Base-by-base conservation (phyloP, 2,888 invertebrate genomes). In the Masnerella sp. region DNA sequence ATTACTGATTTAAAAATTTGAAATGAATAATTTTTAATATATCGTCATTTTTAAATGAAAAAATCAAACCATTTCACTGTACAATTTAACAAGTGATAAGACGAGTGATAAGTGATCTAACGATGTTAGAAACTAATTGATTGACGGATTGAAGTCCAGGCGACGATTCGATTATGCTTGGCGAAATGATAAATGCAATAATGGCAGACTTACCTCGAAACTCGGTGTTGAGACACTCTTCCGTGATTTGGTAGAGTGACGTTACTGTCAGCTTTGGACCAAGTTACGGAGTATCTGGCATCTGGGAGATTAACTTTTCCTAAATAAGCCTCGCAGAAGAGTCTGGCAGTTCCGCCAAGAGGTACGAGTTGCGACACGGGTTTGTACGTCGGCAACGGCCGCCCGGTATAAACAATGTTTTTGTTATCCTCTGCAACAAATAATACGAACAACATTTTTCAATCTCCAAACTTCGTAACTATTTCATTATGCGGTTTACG, bases 261-360 rank as follows among this genome's bases (percentile, higher is more conserved):
- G 83, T 93, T 92, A 42, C 90, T 89, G 81, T 89, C 90, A 38
- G 90, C 88, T 83, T 91, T 91, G 79, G 89, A 88, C 94, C 94
- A 94, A n/a, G 90, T 89, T 11, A 93, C 91, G 79, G 93, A 92
- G 82, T 91, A 93, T 68, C 89, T 90, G 5, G 93, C 92, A 83
- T 94, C 94, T 11, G 94, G 94, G 28, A 94, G 88, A 82, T 92
- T 90, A 12, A 93, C 91, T 89, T 91, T 89, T 91, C 94, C 94
- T 64, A 93, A 91, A 82, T 94, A 93, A 42, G 93, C 94, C 88
- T 94, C 94, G 87, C 94, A 94, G 88, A 92, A 94, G 47, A 94
- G 88, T 56, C 94, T 89, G 25, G 92, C 89, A n/a, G 89, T 88
- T 62, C 90, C 89, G 5, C 92, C 93, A 69, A 92, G 88, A 62